Percentiles rank a stretch among this genome's conserved stretches.
phyloP scores from a whole-genome alignment of 2,888 invertebrate genomes.

The Thysanoteuthis rhombus region DNA sequence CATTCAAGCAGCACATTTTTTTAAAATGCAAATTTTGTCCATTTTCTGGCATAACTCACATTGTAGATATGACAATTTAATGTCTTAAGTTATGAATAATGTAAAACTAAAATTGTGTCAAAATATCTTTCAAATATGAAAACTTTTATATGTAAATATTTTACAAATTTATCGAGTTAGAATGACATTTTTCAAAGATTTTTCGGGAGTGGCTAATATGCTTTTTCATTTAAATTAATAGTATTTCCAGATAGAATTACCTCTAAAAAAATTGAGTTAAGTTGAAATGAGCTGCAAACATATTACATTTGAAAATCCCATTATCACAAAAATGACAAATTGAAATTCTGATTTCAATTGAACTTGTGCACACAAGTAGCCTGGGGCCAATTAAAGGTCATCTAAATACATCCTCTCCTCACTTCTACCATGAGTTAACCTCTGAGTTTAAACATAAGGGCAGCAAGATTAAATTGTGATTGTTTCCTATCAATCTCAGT shows the following conservation, averaged over 20 bases:
- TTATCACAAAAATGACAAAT: not conserved
- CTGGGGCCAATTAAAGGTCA: no score
- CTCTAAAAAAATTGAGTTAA: not conserved
- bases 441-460: not conserved
- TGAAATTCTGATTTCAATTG: not conserved
- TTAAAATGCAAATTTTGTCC: not conserved
- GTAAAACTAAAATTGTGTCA: not conserved
- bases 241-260: not conserved
- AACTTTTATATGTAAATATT: not conserved
- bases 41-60: not conserved
- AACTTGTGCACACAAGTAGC: not conserved
- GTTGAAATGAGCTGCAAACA: not conserved
- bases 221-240: not conserved
- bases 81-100: not conserved
- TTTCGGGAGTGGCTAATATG: not conserved
- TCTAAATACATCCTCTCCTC: not conserved
- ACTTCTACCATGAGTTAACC: not conserved
- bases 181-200: not conserved
- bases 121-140: not conserved
- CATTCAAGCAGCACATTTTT: not conserved
- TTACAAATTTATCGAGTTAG: not conserved
- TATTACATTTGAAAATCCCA: not conserved
- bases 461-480: not conserved
- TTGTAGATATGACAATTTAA: not conserved
- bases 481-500: not conserved